Base-by-base conservation (phyloP, 2,113 vertebrate genomes). In the Acanthisitta chloris region DNA sequence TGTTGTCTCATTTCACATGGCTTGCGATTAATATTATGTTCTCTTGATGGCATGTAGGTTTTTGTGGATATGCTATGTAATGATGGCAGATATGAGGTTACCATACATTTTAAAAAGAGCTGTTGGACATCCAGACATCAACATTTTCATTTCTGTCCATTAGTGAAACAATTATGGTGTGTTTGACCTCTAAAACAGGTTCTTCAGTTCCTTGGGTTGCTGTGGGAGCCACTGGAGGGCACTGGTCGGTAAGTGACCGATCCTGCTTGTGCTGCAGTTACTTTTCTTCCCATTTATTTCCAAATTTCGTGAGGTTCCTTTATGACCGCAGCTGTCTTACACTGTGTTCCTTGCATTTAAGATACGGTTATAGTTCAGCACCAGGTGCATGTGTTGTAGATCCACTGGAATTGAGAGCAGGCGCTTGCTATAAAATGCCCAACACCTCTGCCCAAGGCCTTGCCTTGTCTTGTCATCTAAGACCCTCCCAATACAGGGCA, bases 161-260 rank as follows among this genome's bases (percentile, higher is more conserved):
- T 49, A 55, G 49, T 38, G 48, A 49, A 78, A 28, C 25, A 54
- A 1, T 48, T 77, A 24, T 6, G 25, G 6, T 45, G 48, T 17
- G 29, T 71, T 36, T 31, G 86, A 31, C 26, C 10, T 51, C 28
- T 36, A 13, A 25, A 79, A 28, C 3, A n/a, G 12, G 18, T 74
- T 66, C 55, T 64, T 77, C 43, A 31, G 34, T 78, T 71, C 42
- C 51, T 61, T 18, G 64, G n/a, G 55, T 12, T 73, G 38, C 29
- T 31, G 21, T 29, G 17, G 25, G 59, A 84, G 67, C 96, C 96
- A 84, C 95, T 62, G 86, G 97, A 92, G 96, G 95, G 94, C 95
- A 61, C 70, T 81, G 81, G 48, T 84, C 18, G 19, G 49, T 86
- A 86, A 95, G 78, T 42, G 73, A 76, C 70, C 16, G 5, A 5